Percentiles rank a stretch among this genome's conserved stretches.
These are phyloP conservation scores for Calameuta filiformis DNA, from an alignment of 2,888 invertebrate species.

Conservation along the genomic window DNA sequence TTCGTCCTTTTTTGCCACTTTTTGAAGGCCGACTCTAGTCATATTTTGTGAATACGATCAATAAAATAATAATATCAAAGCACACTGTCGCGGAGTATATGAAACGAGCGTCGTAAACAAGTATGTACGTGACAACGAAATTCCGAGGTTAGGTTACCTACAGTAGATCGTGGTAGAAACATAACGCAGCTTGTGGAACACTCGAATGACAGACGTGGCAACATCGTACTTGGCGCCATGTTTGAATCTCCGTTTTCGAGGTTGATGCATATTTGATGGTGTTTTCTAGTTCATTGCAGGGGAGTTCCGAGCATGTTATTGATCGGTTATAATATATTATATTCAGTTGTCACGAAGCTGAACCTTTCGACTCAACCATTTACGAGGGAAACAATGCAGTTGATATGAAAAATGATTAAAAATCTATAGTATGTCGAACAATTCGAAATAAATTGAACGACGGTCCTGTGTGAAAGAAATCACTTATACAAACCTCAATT, in stretches of 20 bases:
- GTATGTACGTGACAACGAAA: not conserved
- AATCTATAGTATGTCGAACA: not conserved
- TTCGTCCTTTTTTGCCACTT: not conserved
- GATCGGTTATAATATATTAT: slow-evolving; percentile 33
- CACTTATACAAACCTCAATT: too few relatives aligned
- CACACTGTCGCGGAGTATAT: not conserved
- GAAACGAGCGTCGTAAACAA: not conserved
- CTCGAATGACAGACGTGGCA: slow-evolving; percentile 15
- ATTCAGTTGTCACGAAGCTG: slow-evolving; percentile 13
- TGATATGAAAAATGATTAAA: not conserved
- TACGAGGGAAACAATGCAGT: not conserved
- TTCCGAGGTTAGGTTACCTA: not conserved
- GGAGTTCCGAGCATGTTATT: slow-evolving; percentile 25
- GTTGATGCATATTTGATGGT: slow-evolving; percentile 40
- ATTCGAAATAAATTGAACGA: not conserved
- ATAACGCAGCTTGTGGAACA: not conserved
- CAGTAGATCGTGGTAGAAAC: not conserved
- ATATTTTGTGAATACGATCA: not conserved
- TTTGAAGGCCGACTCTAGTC: not conserved
- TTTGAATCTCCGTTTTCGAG: slow-evolving; percentile 33
- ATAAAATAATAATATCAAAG: not conserved
- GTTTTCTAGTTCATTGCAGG: slow-evolving; percentile 34
- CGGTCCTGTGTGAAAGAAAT: too few relatives aligned
- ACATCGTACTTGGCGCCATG: slow-evolving; percentile 19
- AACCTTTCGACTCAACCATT: not conserved